Conservation (phyloP, 2,888 invertebrate genomes). For the Drosophila paracracens region DNA sequence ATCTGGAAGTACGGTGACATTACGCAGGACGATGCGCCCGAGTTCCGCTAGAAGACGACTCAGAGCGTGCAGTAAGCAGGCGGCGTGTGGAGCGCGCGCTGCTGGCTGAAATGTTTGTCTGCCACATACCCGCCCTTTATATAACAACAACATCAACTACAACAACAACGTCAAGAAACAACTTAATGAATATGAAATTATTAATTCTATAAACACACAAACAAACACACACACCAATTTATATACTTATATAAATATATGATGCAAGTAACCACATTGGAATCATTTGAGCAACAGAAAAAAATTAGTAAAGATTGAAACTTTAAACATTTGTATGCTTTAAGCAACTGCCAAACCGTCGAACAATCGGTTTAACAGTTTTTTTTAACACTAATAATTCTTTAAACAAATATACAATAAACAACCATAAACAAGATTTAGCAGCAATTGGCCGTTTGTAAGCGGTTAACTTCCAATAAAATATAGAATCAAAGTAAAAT, state of each 20-base stretch:
- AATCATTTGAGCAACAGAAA: constrained; percentile 51
- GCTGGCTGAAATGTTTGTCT: constrained; percentile 83
- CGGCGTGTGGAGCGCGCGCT: constrained; percentile 66
- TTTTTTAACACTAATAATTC: constrained; percentile 44
- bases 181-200: constrained; percentile 77
- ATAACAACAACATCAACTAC: constrained; percentile 68
- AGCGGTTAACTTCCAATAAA: constrained; percentile 56
- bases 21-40: constrained; percentile 85
- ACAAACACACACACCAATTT: constrained; percentile 35
- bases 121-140: constrained; percentile 85
- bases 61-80: constrained; percentile 63
- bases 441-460: constrained; percentile 65
- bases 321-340: constrained; percentile 62
- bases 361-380: constrained; percentile 45
- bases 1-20: constrained; percentile 99
- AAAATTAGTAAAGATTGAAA: constrained; percentile 34
- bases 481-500: constrained; percentile 50
- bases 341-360: constrained; percentile 57
- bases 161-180: constrained; percentile 66
- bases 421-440: constrained; percentile 47
- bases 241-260: constrained; percentile 42
- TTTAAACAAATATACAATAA: constrained; percentile 66
- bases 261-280: constrained; percentile 57
- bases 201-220: constrained; percentile 62
- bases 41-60: constrained; percentile 83